phyloP scores from a whole-genome alignment of 2,113 vertebrate species.

The Panurus biarmicus region DNA sequence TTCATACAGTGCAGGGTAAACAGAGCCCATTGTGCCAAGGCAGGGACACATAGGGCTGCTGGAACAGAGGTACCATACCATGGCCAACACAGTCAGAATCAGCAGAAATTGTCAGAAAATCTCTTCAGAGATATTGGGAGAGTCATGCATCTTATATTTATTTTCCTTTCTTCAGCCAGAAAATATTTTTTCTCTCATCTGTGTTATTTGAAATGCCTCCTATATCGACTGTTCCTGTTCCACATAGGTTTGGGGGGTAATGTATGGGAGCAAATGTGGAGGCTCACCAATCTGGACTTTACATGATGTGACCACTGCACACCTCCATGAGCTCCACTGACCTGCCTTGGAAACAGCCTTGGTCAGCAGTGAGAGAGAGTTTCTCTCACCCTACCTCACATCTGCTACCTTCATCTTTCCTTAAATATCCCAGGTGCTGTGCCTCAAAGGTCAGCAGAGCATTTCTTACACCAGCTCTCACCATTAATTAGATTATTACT shows the following conservation, averaged over 20 bases:
- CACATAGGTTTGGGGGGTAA: neutral
- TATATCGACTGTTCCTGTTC: neutral
- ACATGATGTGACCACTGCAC: neutral
- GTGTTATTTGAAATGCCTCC: neutral
- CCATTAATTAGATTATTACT: neutral
- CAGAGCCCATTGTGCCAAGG: neutral
- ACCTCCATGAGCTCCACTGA: neutral
- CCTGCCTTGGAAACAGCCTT: neutral
- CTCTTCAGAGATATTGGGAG: neutral
- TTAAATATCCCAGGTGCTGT: neutral
- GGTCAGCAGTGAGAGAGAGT: neutral
- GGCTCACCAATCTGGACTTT: neutral
- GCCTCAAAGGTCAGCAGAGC: neutral
- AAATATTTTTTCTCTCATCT: neutral
- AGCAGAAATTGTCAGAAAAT: neutral
- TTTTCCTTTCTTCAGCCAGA: neutral
- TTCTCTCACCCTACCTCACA: neutral
- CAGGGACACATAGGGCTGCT: neutral
- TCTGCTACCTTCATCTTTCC: neutral
- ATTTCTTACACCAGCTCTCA: neutral
- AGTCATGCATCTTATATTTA: neutral
- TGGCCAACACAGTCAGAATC: neutral
- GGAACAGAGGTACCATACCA: neutral
- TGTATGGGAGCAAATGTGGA: accelerated
- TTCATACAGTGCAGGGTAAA: neutral